Percentiles rank a stretch among this genome's conserved stretches.
Evolutionary conservation across 2,888 invertebrate genomes (phyloP).

Genomic region (Leistus spinibarbis): DNA sequence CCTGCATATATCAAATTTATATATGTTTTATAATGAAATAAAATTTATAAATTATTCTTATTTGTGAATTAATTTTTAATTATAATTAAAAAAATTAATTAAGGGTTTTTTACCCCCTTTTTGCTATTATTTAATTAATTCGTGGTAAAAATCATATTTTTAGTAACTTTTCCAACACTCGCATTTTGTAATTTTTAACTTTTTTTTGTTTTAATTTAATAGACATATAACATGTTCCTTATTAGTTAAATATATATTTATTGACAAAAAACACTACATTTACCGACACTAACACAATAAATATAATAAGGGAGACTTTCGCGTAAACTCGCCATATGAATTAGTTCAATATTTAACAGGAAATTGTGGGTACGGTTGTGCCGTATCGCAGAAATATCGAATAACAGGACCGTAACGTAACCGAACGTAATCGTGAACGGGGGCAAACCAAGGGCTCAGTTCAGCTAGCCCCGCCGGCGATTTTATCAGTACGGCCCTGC

Average conservation of each 20-base stretch:
- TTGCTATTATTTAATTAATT: too few species aligned
- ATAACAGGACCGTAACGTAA: conserved; percentile 7
- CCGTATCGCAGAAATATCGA: neutral
- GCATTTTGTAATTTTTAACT: neutral
- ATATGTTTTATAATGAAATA: too few species aligned
- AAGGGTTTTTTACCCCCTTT: too few species aligned
- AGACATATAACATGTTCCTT: neutral
- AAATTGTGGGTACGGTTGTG: conserved; percentile 13
- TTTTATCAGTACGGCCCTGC: conserved; percentile 35
- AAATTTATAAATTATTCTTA: too few species aligned
- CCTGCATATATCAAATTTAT: too few species aligned
- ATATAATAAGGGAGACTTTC: neutral
- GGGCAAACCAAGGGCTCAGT: conserved; percentile 49
- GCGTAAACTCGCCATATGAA: neutral
- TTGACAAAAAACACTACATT: neutral
- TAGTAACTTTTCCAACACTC: neutral
- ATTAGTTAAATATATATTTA: neutral
- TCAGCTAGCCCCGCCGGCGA: conserved; percentile 45
- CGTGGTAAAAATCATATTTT: too few species aligned
- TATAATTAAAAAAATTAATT: too few species aligned
- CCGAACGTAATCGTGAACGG: conserved; percentile 41
- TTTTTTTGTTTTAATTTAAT: neutral
- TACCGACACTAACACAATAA: too few species aligned
- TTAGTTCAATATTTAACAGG: neutral
- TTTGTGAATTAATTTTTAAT: too few species aligned